These are phyloP conservation scores for Oriolus oriolus DNA, from an alignment of 2,113 vertebrate genomes.

Conservation along the genomic window DNA sequence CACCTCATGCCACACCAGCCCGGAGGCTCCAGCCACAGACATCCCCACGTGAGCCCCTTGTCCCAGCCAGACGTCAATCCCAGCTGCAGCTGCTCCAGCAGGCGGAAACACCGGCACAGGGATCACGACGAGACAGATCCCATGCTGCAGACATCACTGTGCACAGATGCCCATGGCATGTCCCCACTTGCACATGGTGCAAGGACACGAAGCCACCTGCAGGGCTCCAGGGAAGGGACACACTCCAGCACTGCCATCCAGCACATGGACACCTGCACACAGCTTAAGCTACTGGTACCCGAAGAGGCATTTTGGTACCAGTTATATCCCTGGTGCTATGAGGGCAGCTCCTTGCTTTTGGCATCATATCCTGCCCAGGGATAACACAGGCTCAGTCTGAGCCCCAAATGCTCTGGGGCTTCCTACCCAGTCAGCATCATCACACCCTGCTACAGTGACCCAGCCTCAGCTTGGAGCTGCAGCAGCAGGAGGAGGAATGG, in stretches of 20 bases:
- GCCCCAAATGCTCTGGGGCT: background rate
- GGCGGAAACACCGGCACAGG: rapidly evolving
- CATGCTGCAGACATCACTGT: background rate
- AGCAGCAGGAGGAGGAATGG: background rate
- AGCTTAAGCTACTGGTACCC: background rate
- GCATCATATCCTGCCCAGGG: background rate
- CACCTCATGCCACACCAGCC: background rate
- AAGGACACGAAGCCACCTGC: background rate
- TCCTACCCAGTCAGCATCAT: background rate
- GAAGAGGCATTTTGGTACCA: background rate
- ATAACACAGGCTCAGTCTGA: background rate
- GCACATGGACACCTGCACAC: background rate
- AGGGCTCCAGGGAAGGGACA: background rate
- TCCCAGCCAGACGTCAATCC: background rate
- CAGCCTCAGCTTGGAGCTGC: rapidly evolving
- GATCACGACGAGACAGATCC: rapidly evolving
- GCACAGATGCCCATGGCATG: background rate
- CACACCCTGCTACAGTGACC: background rate
- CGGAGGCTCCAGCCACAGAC: rapidly evolving
- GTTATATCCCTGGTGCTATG: background rate
- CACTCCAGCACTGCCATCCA: background rate
- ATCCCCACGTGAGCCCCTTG: background rate
- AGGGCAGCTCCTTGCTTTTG: rapidly evolving
- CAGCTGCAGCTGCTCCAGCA: background rate
- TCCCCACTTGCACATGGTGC: background rate